These are phyloP conservation scores for Acropternis orthonyx DNA, from an alignment of 2,797 vertebrate genomes.

Conservation along the genomic window DNA sequence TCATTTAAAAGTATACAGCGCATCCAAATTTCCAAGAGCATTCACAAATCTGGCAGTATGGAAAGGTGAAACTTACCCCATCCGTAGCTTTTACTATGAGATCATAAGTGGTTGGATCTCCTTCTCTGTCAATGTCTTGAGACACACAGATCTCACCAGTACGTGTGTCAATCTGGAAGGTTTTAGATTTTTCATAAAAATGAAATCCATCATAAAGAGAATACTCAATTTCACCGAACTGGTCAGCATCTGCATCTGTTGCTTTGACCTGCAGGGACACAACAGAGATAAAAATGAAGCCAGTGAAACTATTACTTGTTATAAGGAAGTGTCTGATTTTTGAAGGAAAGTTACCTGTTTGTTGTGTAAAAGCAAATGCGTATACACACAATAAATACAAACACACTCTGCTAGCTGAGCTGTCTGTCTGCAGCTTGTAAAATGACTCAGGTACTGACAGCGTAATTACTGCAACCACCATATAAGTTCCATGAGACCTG, in stretches of 20 bases:
- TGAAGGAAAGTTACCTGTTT: background rate
- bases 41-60: background rate
- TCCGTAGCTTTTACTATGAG: constrained; percentile 90
- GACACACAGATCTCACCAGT: constrained; percentile 86
- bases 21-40: background rate
- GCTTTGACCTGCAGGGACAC: constrained; percentile 82
- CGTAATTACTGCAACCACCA: background rate
- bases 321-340: background rate
- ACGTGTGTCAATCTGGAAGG: constrained; percentile 82
- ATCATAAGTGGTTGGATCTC: constrained; percentile 80
- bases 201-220: constrained; percentile 85
- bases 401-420: background rate
- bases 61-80: constrained; percentile 79
- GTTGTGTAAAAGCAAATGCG: background rate
- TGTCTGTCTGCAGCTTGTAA: background rate
- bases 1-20: background rate
- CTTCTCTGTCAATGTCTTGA: constrained; percentile 88
- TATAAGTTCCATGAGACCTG: background rate
- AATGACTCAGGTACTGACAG: background rate
- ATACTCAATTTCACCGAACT: constrained; percentile 84
- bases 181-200: constrained; percentile 77
- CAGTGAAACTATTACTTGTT: background rate
- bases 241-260: constrained; percentile 84
- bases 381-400: background rate
- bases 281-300: background rate